These are phyloP conservation scores for Morone chrysops DNA, from an alignment of 2,113 vertebrate species.

Conservation along the genomic window DNA sequence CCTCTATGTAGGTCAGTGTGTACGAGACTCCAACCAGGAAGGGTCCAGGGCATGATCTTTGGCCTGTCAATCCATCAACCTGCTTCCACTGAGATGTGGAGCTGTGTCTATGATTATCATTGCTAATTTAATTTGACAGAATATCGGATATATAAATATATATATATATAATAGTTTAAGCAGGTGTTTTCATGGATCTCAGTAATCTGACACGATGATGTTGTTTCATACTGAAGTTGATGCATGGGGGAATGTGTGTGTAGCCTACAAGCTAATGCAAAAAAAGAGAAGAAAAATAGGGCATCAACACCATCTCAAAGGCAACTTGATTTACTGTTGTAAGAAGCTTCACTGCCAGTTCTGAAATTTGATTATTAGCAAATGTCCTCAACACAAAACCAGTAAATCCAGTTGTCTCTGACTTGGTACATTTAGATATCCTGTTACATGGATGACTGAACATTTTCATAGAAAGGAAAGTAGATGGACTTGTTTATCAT, in stretches of 20 bases:
- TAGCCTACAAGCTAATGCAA: background rate
- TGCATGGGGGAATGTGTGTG: background rate
- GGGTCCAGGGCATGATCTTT: slow-evolving; percentile 41
- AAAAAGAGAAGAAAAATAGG: background rate
- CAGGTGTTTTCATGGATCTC: background rate
- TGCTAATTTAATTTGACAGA: background rate
- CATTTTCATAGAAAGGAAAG: background rate
- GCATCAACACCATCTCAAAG: background rate
- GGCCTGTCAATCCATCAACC: slow-evolving; percentile 8
- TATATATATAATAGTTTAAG: background rate
- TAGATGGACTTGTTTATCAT: slow-evolving; percentile 9
- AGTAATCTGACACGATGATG: background rate
- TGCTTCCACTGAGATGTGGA: slow-evolving; percentile 10
- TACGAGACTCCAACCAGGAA: slow-evolving; percentile 45
- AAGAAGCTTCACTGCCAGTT: background rate
- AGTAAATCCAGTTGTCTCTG: slow-evolving; percentile 39
- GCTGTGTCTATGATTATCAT: background rate
- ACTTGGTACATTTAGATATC: slow-evolving; percentile 7
- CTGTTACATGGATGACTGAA: slow-evolving; percentile 3
- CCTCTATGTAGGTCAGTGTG: slow-evolving; percentile 72
- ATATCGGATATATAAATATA: background rate
- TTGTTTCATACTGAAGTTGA: background rate
- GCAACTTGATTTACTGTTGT: background rate
- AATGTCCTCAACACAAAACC: slow-evolving; percentile 19
- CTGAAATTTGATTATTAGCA: background rate